Percentiles rank a stretch among this genome's conserved stretches.
These are phyloP conservation scores for Chamaetylas fuelleborni DNA, from an alignment of 2,113 vertebrate species.

Conservation along the genomic window DNA sequence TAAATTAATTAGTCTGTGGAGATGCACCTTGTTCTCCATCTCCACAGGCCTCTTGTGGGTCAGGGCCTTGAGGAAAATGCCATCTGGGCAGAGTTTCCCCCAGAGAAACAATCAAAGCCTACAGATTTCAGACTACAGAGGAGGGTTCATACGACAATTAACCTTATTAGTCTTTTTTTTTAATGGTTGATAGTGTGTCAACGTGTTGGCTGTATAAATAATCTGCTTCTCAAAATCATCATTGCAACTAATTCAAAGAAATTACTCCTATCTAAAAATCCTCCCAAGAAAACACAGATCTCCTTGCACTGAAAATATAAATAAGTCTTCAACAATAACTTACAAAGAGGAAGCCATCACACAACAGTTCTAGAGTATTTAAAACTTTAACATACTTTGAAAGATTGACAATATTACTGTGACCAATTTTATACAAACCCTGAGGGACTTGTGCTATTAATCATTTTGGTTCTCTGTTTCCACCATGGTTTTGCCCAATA, in stretches of 20 bases:
- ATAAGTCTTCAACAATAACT: not conserved
- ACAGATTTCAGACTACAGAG: constrained; percentile 86
- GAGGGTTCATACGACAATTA: constrained; percentile 97
- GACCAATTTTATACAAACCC: not conserved
- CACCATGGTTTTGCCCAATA: not conserved
- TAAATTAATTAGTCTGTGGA: constrained; percentile 99
- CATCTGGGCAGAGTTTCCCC: constrained; percentile 93
- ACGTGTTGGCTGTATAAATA: constrained; percentile 77
- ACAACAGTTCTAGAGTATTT: not conserved
- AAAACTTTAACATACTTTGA: not conserved
- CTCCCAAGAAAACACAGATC: not conserved
- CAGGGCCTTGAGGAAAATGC: constrained; percentile 91
- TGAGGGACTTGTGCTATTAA: not conserved
- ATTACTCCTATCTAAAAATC: constrained; percentile 38
- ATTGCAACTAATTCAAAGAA: constrained; percentile 37
- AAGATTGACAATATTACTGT: not conserved
- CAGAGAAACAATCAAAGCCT: constrained; percentile 84
- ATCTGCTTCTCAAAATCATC: constrained; percentile 70
- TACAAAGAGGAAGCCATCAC: not conserved
- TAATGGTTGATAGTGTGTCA: constrained; percentile 76
- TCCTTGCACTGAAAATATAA: not conserved
- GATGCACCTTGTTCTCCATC: constrained; percentile 95
- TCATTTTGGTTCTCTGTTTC: not conserved
- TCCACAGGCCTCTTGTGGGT: constrained; percentile 88
- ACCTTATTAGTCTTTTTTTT: constrained; percentile 93